Conservation (phyloP, 1,140 invertebrate genomes). For the Patella vulgata region DNA sequence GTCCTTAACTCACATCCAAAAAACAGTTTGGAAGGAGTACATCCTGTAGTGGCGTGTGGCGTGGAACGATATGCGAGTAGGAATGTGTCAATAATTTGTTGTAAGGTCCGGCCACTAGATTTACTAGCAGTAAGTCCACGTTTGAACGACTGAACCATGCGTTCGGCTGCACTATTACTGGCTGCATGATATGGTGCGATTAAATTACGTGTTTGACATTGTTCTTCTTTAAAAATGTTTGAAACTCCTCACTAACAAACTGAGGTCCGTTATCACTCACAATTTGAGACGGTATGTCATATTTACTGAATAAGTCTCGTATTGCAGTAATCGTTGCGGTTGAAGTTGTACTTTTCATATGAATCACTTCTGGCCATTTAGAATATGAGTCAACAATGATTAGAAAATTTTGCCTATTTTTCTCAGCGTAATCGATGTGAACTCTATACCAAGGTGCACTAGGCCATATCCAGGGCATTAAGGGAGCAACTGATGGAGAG, state of each 20-base stretch:
- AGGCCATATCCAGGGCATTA: conserved; percentile 26
- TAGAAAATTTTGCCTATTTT: conserved; percentile 15
- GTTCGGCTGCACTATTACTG: conserved; percentile 44
- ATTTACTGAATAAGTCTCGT: background rate
- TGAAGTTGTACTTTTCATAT: conserved; percentile 13
- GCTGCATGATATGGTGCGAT: conserved; percentile 43
- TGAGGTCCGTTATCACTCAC: background rate
- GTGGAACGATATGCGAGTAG: conserved; percentile 20
- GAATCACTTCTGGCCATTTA: conserved; percentile 25
- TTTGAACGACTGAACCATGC: conserved; percentile 19
- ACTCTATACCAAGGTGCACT: conserved; percentile 18
- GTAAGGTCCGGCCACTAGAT: background rate
- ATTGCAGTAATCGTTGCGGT: background rate
- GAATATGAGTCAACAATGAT: conserved; percentile 19
- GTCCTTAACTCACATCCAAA: conserved; percentile 16
- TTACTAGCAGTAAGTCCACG: conserved; percentile 6
- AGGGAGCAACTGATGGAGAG: conserved; percentile 16
- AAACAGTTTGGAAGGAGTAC: conserved; percentile 29
- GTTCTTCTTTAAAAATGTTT: background rate
- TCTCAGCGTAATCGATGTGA: conserved; percentile 30
- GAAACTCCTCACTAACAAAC: background rate
- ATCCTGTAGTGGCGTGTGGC: conserved; percentile 21
- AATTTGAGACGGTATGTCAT: background rate
- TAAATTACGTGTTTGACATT: background rate
- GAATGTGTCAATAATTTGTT: conserved; percentile 1